These are phyloP conservation scores for Naja naja DNA, from an alignment of 2,113 vertebrate genomes.

Conservation along the genomic window DNA sequence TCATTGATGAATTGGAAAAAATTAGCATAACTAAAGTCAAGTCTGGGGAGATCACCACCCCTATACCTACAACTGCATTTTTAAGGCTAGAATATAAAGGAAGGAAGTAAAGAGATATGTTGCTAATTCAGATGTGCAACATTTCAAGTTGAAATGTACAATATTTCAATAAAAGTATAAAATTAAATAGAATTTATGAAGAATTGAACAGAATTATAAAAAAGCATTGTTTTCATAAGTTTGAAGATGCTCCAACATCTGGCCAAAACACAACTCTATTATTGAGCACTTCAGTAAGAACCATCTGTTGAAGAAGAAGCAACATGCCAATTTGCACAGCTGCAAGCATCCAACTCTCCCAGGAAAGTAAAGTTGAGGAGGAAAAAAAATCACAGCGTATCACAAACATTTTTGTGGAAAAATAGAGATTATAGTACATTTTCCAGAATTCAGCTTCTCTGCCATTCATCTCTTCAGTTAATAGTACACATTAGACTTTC, in stretches of 20 bases:
- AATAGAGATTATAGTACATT: neutral
- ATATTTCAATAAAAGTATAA: constrained; percentile 16
- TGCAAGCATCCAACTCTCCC: constrained; percentile 34
- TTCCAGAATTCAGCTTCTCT: neutral
- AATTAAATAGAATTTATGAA: constrained; percentile 37
- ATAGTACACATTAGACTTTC: neutral
- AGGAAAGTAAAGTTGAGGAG: constrained; percentile 13
- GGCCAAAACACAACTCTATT: constrained; percentile 48
- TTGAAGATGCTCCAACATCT: constrained; percentile 41
- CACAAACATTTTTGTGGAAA: neutral
- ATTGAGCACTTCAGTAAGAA: constrained; percentile 47
- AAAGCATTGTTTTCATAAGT: neutral
- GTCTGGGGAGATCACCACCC: accelerated
- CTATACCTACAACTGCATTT: neutral
- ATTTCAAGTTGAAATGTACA: neutral
- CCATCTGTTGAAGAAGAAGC: constrained; percentile 35
- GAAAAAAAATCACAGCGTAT: neutral
- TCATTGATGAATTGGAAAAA: neutral
- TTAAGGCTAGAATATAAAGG: neutral
- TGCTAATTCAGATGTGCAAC: neutral
- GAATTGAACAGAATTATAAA: constrained; percentile 27
- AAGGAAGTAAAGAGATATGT: neutral
- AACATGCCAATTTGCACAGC: neutral
- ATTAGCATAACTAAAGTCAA: neutral
- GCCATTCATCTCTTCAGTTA: neutral